A percentile compares a stretch with the other conserved stretches of the same genome.
Evolutionary conservation across 1,140 invertebrate species (phyloP).

Genomic region (Drosophila bifasciata): DNA sequence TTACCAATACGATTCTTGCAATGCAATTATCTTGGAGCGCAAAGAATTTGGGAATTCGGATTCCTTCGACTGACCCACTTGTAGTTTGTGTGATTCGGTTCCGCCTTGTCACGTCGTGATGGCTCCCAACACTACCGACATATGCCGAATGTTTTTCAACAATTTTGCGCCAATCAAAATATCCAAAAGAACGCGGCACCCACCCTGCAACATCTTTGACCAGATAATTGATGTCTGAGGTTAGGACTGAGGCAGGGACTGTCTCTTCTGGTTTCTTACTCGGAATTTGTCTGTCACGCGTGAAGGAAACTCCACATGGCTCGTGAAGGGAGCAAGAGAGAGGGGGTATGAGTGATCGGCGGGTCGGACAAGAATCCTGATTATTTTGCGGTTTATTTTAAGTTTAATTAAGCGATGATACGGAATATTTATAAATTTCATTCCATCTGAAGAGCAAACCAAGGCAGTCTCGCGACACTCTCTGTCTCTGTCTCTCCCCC

Average conservation of each 20-base stretch:
- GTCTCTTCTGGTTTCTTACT: constrained; percentile 12
- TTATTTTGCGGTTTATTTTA: constrained; percentile 70
- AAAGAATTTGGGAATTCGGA: constrained; percentile 6
- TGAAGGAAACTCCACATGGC: constrained; percentile 68
- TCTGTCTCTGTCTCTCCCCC: neutral
- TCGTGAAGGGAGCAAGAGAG: constrained; percentile 38
- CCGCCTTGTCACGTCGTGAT: constrained; percentile 20
- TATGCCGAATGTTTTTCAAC: constrained; percentile 28
- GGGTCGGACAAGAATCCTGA: constrained; percentile 45
- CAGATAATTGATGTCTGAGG: constrained; percentile 71
- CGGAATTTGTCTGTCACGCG: constrained; percentile 72
- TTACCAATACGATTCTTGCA: too few relatives aligned
- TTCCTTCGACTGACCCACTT: constrained; percentile 47
- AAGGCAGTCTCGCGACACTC: neutral
- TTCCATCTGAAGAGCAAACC: constrained; percentile 11
- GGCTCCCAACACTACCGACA: constrained; percentile 31
- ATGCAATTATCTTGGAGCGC: too few relatives aligned
- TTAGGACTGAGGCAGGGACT: constrained; percentile 52
- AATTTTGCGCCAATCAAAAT: constrained; percentile 67
- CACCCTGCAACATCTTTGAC: constrained; percentile 12
- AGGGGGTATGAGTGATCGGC: neutral
- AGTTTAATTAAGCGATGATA: constrained; percentile 71
- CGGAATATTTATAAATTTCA: constrained; percentile 54
- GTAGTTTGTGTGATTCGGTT: neutral
- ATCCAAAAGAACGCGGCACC: constrained; percentile 37